phyloP scores from a whole-genome alignment of 2,888 invertebrate genomes.

The Synergus japonicus region DNA sequence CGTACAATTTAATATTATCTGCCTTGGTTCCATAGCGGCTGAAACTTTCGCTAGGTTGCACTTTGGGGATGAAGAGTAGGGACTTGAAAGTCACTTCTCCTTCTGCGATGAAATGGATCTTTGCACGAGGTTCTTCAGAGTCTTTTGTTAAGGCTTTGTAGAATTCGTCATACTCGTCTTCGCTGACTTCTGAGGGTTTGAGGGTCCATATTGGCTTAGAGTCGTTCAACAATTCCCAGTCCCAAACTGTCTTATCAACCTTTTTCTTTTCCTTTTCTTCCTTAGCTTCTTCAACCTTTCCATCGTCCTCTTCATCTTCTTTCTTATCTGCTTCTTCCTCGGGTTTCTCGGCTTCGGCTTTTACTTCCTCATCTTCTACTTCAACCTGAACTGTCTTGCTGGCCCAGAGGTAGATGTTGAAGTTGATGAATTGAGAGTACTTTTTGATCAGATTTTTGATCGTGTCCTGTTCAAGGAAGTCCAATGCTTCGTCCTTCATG shows the following conservation, averaged over 20 bases:
- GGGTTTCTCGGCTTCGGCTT: conserved; percentile 82
- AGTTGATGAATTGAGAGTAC: conserved; percentile 99
- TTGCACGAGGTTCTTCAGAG: conserved; percentile 88
- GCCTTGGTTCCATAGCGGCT: conserved; percentile 94
- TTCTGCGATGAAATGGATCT: conserved; percentile 98
- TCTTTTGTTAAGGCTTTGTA: conserved; percentile 97
- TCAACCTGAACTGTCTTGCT: conserved; percentile 80
- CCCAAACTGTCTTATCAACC: conserved; percentile 97
- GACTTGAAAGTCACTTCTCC: conserved; percentile 99
- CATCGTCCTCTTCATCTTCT: conserved; percentile 80
- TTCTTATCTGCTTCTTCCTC: conserved; percentile 62
- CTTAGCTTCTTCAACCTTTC: conserved; percentile 82
- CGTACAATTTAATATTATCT: conserved; percentile 97
- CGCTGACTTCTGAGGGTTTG: conserved; percentile 90
- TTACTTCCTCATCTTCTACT: conserved; percentile 81
- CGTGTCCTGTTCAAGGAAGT: conserved; percentile 95
- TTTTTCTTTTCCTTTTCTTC: conserved; percentile 90
- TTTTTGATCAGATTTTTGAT: conserved; percentile 95
- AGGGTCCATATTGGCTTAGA: conserved; percentile 99
- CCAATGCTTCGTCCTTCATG: conserved; percentile 97
- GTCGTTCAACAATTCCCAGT: conserved; percentile 97
- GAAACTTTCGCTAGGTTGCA: conserved; percentile 95
- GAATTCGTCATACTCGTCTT: conserved; percentile 95
- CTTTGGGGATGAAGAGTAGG: conserved; percentile 94
- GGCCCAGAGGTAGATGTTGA: conserved; percentile 97